Percentiles rank a stretch among this genome's conserved stretches.
Conservation (phyloP, 2,113 vertebrate species). For the Maccullochella peelii region DNA sequence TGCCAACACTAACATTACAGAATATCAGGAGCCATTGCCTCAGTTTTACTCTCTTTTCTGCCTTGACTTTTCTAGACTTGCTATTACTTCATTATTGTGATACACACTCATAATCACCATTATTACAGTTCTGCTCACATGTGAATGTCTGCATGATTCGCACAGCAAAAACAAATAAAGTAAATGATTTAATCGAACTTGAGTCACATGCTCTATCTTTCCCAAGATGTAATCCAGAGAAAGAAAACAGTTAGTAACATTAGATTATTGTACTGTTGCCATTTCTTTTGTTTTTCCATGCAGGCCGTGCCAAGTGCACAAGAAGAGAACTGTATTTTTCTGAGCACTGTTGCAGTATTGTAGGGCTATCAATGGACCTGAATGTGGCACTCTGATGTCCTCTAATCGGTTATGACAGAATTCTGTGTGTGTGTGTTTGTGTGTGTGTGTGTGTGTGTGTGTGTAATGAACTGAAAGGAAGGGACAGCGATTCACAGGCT, state of each 20-base stretch:
- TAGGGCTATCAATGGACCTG: constrained; percentile 54
- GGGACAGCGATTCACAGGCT: constrained; percentile 41
- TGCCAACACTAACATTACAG: background rate
- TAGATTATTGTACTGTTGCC: constrained; percentile 3
- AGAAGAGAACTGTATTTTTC: constrained; percentile 38
- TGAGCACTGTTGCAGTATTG: constrained; percentile 55
- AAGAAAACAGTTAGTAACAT: constrained; percentile 12
- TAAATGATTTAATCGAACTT: background rate
- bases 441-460: constrained; percentile 47
- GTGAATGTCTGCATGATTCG: background rate
- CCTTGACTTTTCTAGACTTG: constrained; percentile 4
- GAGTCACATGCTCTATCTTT: background rate
- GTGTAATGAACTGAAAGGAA: constrained; percentile 61
- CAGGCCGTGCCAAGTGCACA: constrained; percentile 30
- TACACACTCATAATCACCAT: background rate
- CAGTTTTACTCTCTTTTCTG: background rate
- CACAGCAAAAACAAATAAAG: background rate
- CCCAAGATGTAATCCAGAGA: background rate
- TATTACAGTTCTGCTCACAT: background rate
- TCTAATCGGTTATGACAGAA: constrained; percentile 74
- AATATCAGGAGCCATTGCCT: background rate
- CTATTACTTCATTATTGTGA: background rate
- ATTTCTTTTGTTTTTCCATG: constrained; percentile 5
- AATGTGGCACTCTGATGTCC: constrained; percentile 58
- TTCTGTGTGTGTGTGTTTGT: constrained; percentile 43